phyloP scores from a whole-genome alignment of 1,140 invertebrate species.

The Lepidurus couesii region DNA sequence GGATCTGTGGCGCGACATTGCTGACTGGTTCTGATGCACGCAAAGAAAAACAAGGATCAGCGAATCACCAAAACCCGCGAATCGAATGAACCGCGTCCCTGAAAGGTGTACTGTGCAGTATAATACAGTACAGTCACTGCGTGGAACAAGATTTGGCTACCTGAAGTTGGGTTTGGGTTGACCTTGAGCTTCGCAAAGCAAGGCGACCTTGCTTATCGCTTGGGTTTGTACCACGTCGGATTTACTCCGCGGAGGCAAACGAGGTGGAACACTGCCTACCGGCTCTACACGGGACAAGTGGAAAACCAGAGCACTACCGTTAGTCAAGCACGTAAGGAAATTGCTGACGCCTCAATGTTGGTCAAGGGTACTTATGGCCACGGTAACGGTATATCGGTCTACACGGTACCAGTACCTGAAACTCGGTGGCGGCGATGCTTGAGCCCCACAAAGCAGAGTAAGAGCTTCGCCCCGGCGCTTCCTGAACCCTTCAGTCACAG shows the following conservation, averaged over 20 bases:
- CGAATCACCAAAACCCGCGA: neutral
- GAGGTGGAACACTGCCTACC: constrained; percentile 40
- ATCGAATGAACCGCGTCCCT: too few species aligned
- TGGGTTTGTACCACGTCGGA: constrained; percentile 25
- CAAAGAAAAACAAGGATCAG: neutral
- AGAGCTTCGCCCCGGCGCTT: constrained; percentile 5
- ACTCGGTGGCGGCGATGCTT: constrained; percentile 34
- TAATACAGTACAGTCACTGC: neutral
- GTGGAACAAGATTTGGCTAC: constrained; percentile 29
- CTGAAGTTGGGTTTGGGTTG: constrained; percentile 35
- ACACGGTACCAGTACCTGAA: constrained; percentile 30
- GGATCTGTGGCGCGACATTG: constrained; percentile 1
- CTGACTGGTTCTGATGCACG: neutral
- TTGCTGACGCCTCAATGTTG: neutral
- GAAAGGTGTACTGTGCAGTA: neutral
- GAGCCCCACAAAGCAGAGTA: constrained; percentile 34
- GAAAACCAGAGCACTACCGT: constrained; percentile 20
- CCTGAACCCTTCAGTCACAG: constrained; percentile 15
- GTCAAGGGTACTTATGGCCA: neutral
- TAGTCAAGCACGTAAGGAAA: neutral
- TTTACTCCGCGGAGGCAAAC: constrained; percentile 39
- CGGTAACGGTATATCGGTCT: neutral
- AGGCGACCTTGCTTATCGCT: neutral
- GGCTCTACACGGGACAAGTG: constrained; percentile 36
- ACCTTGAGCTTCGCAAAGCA: constrained; percentile 32